phyloP scores from a whole-genome alignment of 2,888 invertebrate genomes.

The Dinocampus coccinellae region DNA sequence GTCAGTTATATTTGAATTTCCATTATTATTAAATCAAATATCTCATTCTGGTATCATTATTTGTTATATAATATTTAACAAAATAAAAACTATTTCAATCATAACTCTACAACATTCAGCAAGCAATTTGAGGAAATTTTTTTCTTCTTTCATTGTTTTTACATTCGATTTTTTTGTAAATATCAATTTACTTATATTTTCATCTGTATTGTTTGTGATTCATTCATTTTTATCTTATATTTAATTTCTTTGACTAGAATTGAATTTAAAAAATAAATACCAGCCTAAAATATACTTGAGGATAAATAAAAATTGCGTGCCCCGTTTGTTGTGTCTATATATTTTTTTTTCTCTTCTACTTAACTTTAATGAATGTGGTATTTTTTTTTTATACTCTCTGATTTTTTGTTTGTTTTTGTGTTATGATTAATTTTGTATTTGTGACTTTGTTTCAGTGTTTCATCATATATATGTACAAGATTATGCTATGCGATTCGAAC shows the following conservation, averaged over 20 bases:
- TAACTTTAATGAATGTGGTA: slow-evolving; percentile 19
- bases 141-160: slow-evolving; percentile 46
- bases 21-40: neutral
- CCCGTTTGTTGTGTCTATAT: neutral
- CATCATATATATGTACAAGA: slow-evolving; percentile 22
- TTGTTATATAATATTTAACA: slow-evolving; percentile 49
- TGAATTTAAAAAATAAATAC: neutral
- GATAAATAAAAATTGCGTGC: slow-evolving; percentile 30
- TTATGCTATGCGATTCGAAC: slow-evolving; percentile 26
- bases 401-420: slow-evolving; percentile 6
- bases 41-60: neutral
- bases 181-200: slow-evolving; percentile 9
- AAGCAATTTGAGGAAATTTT: slow-evolving; percentile 56
- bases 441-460: neutral
- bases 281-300: slow-evolving; percentile 8
- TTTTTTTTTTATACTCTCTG: neutral
- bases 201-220: neutral
- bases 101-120: slow-evolving; percentile 65
- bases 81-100: slow-evolving; percentile 66
- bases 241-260: neutral
- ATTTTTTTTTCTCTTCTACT: slow-evolving; percentile 7
- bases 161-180: slow-evolving; percentile 31
- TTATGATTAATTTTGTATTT: slow-evolving; percentile 5
- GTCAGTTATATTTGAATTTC: neutral
- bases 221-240: neutral